Evolutionary conservation across 2,797 vertebrate species (phyloP), one percentile per base, ranked within the genome.

Genomic region (Coregonus sp.): DNA sequence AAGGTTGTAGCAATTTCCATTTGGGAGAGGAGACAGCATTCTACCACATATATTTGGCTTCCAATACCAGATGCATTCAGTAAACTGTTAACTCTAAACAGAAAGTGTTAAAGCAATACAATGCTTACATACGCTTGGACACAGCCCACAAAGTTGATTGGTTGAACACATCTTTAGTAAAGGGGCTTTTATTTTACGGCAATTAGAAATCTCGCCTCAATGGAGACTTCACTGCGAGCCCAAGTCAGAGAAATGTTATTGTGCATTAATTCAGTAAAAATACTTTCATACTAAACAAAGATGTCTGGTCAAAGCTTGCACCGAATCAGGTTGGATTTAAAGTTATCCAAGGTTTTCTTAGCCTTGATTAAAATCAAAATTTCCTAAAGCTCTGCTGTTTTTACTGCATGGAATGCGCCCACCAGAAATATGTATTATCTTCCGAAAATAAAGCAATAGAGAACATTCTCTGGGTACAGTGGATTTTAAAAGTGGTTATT

Each of bases 291-390:
- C 80, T 82, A 78, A 84, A 86, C 73, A 78, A 81, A 75, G 84
- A 78, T 87, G 87, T 87, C 84, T 90, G 7, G 59, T 61, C 7
- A 61, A 61, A 61, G 20, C 16, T 25, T 91, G 16, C 33, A 65
- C 9, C 40, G 87, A 85, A 83, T 89, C 87, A 86, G 84, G 74
- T 77, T 86, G 86, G 88, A 88, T 90, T 82, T 78, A 52, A 81
- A 80, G 79, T 86, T 90, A 89, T 90, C 90, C 78, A 74, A 76
- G 70, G 78, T 75, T 82, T 80, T 71, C 77, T 70, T 25, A 18
- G 74, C 18, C n/a, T 54, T 76, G 78, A 88, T 86, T 81, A 82
- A 82, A 75, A 86, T 85, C 77, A 31, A 75, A 77, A 84, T 72
- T 33, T 31, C 63, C 82, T 75, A 85, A 82, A 88, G 75, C 75